These are phyloP conservation scores for Hedya salicella DNA, from an alignment of 2,888 invertebrate genomes.

Conservation along the genomic window DNA sequence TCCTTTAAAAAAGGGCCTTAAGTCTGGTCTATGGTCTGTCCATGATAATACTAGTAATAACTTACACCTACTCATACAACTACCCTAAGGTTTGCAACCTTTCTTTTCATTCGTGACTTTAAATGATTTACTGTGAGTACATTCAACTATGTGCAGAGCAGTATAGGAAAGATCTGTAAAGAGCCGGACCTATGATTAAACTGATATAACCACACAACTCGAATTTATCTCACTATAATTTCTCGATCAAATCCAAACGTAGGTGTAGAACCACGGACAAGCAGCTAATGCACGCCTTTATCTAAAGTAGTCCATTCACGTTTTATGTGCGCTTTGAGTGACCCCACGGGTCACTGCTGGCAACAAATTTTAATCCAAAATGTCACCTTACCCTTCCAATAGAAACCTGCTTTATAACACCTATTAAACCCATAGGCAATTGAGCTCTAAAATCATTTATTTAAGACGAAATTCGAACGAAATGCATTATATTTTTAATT, in stretches of 20 bases:
- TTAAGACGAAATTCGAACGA: neutral
- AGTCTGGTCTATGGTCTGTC: too few relatives aligned
- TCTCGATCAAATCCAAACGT: slow-evolving; percentile 20
- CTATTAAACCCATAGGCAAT: neutral
- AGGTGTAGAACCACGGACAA: slow-evolving; percentile 33
- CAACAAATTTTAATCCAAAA: slow-evolving; percentile 43
- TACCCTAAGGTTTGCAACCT: too few relatives aligned
- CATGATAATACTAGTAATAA: too few relatives aligned
- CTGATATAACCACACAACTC: slow-evolving; percentile 15
- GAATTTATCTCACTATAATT: slow-evolving; percentile 22
- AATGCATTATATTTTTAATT: neutral
- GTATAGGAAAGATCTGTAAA: neutral
- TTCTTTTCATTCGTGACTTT: too few relatives aligned
- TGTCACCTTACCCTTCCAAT: slow-evolving; percentile 29
- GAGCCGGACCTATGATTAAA: neutral
- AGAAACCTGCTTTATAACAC: neutral
- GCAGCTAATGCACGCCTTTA: slow-evolving; percentile 44
- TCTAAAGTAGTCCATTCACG: slow-evolving; percentile 47
- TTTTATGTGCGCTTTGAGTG: slow-evolving; percentile 47
- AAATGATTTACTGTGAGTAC: too few relatives aligned
- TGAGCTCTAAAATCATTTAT: neutral
- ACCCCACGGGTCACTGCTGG: slow-evolving; percentile 36
- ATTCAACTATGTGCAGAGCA: too few relatives aligned
- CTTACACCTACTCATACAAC: too few relatives aligned
- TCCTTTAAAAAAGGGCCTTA: too few relatives aligned